phyloP scores from a whole-genome alignment of 2,888 invertebrate species.

The Himalopsyche tibetana region DNA sequence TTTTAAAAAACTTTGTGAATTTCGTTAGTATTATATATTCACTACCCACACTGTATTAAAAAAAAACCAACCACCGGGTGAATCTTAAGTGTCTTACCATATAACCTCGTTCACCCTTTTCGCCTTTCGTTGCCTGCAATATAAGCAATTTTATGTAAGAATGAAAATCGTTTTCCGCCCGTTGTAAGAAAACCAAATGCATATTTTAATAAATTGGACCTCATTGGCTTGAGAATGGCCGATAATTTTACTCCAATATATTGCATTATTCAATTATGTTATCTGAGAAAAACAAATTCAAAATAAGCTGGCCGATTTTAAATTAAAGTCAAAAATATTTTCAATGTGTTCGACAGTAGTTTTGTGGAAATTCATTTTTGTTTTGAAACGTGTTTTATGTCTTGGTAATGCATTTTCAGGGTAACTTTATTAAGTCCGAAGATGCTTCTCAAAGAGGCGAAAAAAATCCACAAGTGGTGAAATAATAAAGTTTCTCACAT shows the following conservation, averaged over 20 bases:
- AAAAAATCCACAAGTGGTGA: too few relatives aligned
- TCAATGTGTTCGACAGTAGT: too few relatives aligned
- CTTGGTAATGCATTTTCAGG: too few relatives aligned
- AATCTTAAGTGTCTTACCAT: conserved; percentile 79
- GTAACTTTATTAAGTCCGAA: too few relatives aligned
- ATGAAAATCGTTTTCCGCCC: conserved; percentile 1
- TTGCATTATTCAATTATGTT: background rate
- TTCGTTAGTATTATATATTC: conserved; percentile 24
- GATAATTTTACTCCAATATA: background rate
- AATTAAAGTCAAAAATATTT: too few relatives aligned
- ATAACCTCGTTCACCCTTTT: conserved; percentile 84
- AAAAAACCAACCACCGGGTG: conserved; percentile 57
- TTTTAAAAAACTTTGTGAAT: background rate
- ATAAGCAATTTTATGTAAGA: conserved; percentile 61
- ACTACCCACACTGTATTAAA: conserved; percentile 41
- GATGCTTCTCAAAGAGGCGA: too few relatives aligned
- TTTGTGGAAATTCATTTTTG: too few relatives aligned
- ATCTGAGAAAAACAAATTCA: too few relatives aligned
- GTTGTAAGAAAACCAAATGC: conserved; percentile 46
- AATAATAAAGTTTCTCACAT: too few relatives aligned
- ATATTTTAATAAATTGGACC: conserved; percentile 23
- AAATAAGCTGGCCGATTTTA: too few relatives aligned
- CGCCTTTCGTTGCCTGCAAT: conserved; percentile 84
- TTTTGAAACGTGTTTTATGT: too few relatives aligned
- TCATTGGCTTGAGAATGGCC: background rate